These are phyloP conservation scores for Dysmachus trigonus DNA, from an alignment of 2,888 invertebrate species.

Conservation along the genomic window DNA sequence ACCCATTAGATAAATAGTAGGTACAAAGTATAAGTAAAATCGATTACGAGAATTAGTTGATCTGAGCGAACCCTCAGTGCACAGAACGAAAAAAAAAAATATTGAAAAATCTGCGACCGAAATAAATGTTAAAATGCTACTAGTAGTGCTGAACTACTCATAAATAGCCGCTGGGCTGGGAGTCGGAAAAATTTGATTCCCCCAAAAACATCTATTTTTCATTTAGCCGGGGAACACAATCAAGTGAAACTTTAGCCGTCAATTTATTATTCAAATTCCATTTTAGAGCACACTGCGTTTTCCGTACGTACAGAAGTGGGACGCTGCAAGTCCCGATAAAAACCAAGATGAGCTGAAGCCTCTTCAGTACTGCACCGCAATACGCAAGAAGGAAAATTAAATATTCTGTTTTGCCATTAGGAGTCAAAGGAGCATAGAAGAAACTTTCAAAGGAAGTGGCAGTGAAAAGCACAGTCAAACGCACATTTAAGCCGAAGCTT, in stretches of 20 bases:
- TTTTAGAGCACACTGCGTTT: neutral
- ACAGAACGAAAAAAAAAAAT: neutral
- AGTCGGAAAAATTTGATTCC: neutral
- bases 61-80: neutral
- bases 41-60: neutral
- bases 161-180: neutral
- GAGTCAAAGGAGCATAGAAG: conserved; percentile 32
- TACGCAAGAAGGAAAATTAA: neutral
- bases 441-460: conserved; percentile 22
- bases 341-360: neutral
- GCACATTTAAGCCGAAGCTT: conserved; percentile 30
- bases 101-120: neutral
- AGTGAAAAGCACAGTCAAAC: conserved; percentile 35
- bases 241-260: conserved; percentile 31
- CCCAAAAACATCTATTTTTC: conserved; percentile 9
- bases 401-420: conserved; percentile 27
- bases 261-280: conserved; percentile 31
- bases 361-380: neutral
- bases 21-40: neutral
- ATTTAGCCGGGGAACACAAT: neutral
- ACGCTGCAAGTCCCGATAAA: neutral
- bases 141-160: neutral
- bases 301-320: neutral
- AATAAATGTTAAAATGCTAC: neutral
- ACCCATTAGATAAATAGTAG: neutral